Percentiles rank a stretch among this genome's conserved stretches.
Evolutionary conservation across 2,113 vertebrate species (phyloP).

Genomic region (Phycodurus eques): DNA sequence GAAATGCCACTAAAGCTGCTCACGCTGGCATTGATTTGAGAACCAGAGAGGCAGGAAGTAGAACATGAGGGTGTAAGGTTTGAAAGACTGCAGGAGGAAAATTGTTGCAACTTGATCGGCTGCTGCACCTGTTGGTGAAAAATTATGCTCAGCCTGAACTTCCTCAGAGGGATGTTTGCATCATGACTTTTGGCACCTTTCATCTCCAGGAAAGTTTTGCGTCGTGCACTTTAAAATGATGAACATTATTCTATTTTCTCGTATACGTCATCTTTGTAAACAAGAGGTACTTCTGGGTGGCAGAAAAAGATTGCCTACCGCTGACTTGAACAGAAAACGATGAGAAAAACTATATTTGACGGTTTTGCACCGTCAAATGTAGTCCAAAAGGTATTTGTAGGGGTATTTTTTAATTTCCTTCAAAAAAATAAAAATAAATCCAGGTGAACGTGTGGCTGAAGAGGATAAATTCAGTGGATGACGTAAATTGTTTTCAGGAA

Average conservation of each 20-base stretch:
- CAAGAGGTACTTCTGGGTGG: not conserved
- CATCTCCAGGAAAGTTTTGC: not conserved
- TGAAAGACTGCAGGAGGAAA: slow-evolving; percentile 11
- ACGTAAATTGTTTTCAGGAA: no score
- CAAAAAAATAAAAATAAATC: no score
- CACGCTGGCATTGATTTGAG: slow-evolving; percentile 63
- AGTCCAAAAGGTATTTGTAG: no score
- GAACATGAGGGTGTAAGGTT: slow-evolving; percentile 15
- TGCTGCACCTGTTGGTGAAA: slow-evolving; percentile 85
- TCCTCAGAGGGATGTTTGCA: not conserved
- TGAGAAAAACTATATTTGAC: not conserved
- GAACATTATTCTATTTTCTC: no score
- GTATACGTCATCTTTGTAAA: not conserved
- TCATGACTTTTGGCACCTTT: not conserved
- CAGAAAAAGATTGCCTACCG: not conserved
- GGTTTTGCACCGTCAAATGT: no score
- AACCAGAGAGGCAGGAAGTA: slow-evolving; percentile 54
- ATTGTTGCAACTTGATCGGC: slow-evolving; percentile 83
- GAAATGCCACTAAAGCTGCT: slow-evolving; percentile 61
- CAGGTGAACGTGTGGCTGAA: no score
- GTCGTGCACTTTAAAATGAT: not conserved
- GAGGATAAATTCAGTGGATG: no score
- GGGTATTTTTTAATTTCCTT: no score
- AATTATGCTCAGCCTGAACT: slow-evolving; percentile 4
- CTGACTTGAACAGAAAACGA: not conserved